Evolutionary conservation across 2,797 vertebrate species (phyloP).

Genomic region (Pyrocephalus nanus): DNA sequence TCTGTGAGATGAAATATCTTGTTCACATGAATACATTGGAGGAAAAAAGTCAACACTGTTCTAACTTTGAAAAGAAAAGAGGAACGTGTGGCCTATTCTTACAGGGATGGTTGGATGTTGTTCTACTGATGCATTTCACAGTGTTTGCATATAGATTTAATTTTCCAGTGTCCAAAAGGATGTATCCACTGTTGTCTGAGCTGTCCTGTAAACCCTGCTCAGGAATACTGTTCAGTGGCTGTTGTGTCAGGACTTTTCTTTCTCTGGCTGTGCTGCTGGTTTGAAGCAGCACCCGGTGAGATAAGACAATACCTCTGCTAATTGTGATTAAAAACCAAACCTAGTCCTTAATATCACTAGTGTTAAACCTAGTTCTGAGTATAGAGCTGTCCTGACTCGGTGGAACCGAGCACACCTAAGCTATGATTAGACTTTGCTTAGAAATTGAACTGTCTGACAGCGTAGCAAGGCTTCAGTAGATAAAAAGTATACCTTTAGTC

Average conservation of each 20-base stretch:
- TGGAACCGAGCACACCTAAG: neutral
- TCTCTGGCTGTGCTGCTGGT: neutral
- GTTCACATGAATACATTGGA: constrained; percentile 70
- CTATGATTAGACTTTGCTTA: neutral
- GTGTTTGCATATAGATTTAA: neutral
- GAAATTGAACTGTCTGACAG: neutral
- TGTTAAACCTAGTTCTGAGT: neutral
- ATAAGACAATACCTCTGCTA: neutral
- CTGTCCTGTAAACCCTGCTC: neutral
- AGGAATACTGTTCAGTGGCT: neutral
- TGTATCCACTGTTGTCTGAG: neutral
- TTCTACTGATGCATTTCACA: neutral
- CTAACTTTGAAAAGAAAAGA: constrained; percentile 49
- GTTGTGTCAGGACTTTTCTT: neutral
- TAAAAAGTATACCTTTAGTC: neutral
- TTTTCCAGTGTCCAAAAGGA: neutral
- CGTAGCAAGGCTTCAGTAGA: neutral
- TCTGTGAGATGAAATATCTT: constrained; percentile 74
- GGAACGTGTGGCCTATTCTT: neutral
- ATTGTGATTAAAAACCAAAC: neutral
- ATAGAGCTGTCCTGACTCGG: neutral
- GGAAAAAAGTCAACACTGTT: constrained; percentile 37
- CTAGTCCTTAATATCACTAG: neutral
- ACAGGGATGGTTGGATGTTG: neutral
- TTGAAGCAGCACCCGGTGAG: neutral